Evolutionary conservation across 2,888 invertebrate genomes (phyloP).

Genomic region (Morpho helenor): DNA sequence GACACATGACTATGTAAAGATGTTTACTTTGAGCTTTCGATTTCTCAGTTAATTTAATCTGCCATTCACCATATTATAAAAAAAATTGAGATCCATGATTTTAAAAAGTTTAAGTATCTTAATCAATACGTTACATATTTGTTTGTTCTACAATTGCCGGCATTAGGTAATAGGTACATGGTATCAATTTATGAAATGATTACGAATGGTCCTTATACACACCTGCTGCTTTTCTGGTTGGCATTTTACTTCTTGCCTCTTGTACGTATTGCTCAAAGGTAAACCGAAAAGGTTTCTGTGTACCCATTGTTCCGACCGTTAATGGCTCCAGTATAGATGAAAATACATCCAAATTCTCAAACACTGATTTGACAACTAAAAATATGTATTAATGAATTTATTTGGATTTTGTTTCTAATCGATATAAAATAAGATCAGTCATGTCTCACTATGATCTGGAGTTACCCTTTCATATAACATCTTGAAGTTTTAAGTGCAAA

Average conservation of each 20-base stretch:
- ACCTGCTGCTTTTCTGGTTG: constrained; percentile 68
- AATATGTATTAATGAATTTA: neutral
- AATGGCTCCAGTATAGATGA: constrained; percentile 62
- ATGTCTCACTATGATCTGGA: no score
- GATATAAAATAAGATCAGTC: no score
- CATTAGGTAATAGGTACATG: no score
- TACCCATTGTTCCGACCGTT: constrained; percentile 67
- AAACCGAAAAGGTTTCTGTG: constrained; percentile 69
- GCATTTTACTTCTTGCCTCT: constrained; percentile 69
- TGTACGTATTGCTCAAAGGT: constrained; percentile 67
- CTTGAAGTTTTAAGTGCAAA: no score
- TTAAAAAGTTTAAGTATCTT: no score
- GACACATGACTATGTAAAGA: neutral
- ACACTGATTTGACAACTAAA: constrained; percentile 60
- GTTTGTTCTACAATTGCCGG: no score
- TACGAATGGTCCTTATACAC: neutral
- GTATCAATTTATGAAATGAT: neutral
- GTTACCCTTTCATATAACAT: no score
- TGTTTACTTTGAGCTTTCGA: neutral
- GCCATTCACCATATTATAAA: no score
- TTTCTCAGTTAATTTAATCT: neutral
- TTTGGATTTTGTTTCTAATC: no score
- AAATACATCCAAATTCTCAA: constrained; percentile 63
- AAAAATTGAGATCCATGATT: no score
- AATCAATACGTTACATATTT: no score